A percentile compares a stretch with the other conserved stretches of the same genome.
These are phyloP conservation scores for Parauchenoglanis ngamensis DNA, from an alignment of 2,797 vertebrate species.

Conservation along the genomic window DNA sequence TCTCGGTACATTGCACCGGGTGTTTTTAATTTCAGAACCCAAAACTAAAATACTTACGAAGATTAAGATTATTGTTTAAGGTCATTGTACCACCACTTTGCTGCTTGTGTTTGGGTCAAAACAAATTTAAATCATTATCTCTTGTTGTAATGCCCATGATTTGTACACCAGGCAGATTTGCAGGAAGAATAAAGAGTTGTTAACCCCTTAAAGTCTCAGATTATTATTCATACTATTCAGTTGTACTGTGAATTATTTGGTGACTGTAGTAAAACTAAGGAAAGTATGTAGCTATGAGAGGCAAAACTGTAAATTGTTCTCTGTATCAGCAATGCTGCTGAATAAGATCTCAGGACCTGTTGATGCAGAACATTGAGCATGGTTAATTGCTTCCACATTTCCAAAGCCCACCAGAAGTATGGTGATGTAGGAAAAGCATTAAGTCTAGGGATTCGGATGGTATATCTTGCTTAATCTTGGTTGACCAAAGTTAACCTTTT, in stretches of 20 bases:
- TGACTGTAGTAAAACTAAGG: neutral
- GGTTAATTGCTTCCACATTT: slow-evolving; percentile 27
- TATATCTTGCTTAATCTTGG: neutral
- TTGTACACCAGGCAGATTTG: neutral
- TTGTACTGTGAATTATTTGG: neutral
- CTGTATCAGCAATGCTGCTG: slow-evolving; percentile 55
- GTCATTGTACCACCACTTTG: neutral
- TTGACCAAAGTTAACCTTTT: neutral
- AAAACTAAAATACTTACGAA: neutral
- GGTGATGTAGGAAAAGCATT: neutral
- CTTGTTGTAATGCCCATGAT: slow-evolving; percentile 23
- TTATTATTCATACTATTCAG: neutral
- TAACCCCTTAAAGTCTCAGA: slow-evolving; percentile 22
- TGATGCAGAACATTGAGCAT: slow-evolving; percentile 46
- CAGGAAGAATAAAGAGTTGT: neutral
- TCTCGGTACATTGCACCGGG: neutral
- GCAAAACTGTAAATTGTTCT: slow-evolving; percentile 44
- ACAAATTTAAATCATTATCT: neutral
- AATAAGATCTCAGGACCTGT: slow-evolving; percentile 65
- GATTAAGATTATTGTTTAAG: neutral
- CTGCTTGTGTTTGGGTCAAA: neutral
- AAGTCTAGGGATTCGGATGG: neutral
- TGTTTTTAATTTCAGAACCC: neutral
- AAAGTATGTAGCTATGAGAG: neutral
- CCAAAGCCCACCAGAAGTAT: slow-evolving; percentile 18